Conservation (phyloP, 2,888 invertebrate genomes). For the Temnothorax ravouxi region DNA sequence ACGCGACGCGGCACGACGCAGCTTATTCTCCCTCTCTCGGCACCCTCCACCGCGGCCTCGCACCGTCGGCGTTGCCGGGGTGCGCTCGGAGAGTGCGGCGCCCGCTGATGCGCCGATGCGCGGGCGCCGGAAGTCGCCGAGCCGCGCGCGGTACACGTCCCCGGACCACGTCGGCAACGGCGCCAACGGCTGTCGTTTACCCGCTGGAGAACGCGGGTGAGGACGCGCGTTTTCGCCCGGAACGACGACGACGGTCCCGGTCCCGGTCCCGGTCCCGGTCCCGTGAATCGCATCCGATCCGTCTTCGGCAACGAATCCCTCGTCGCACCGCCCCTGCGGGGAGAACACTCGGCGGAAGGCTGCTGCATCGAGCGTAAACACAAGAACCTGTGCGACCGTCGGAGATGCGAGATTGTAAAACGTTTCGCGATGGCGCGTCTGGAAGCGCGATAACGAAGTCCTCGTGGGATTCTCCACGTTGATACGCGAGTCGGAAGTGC, state of each 20-base stretch:
- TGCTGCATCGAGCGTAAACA: neutral
- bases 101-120: conserved; percentile 57
- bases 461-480: neutral
- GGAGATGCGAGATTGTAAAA: conserved; percentile 1
- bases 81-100: conserved; percentile 44
- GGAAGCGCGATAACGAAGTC: neutral
- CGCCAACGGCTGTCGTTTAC: conserved; percentile 30
- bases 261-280: neutral
- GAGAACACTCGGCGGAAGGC: neutral
- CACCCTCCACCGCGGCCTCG: conserved; percentile 29
- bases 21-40: conserved; percentile 55
- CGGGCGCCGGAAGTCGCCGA: conserved; percentile 51
- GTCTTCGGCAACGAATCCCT: neutral
- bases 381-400: neutral
- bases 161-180: conserved; percentile 52
- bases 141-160: conserved; percentile 43
- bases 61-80: conserved; percentile 6
- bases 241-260: conserved; percentile 1
- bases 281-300: conserved; percentile 12
- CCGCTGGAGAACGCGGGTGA: conserved; percentile 37
- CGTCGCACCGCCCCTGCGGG: neutral
- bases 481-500: conserved; percentile 5
- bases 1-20: conserved; percentile 65
- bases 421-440: conserved; percentile 5
- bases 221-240: conserved; percentile 18